Evolutionary conservation across 2,888 invertebrate genomes (phyloP).

Genomic region (Drosophila meridionalis): DNA sequence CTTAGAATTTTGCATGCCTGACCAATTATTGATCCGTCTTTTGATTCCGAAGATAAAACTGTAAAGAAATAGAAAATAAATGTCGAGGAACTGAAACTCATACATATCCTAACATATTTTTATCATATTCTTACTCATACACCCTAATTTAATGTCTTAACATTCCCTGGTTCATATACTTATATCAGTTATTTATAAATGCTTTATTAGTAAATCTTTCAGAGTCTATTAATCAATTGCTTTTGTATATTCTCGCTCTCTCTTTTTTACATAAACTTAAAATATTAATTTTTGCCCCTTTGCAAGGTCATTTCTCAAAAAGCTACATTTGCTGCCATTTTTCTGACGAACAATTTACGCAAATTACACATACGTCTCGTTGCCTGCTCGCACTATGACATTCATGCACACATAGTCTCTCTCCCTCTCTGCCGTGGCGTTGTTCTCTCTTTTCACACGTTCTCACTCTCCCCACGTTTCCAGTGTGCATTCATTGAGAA

Average conservation of each 20-base stretch:
- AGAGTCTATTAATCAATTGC: constrained; percentile 12
- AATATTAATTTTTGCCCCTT: background rate
- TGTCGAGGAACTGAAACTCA: no score
- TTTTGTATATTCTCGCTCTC: background rate
- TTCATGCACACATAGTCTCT: background rate
- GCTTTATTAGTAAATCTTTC: constrained; percentile 27
- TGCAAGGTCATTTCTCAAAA: constrained; percentile 1
- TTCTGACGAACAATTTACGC: constrained; percentile 14
- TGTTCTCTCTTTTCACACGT: constrained; percentile 7
- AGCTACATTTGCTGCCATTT: constrained; percentile 3
- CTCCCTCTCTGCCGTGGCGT: background rate
- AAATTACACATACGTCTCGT: constrained; percentile 62
- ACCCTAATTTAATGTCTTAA: no score
- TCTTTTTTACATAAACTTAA: background rate
- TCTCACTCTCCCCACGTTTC: constrained; percentile 23
- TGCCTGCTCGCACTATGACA: constrained; percentile 13
- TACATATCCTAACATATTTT: no score
- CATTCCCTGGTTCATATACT: background rate
- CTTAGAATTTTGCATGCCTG: no score
- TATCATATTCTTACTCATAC: no score
- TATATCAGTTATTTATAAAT: background rate
- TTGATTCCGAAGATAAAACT: no score
- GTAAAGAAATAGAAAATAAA: no score
- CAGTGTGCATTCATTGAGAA: constrained; percentile 23
- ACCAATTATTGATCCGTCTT: no score